Evolutionary conservation across 2,113 vertebrate species (phyloP).

Genomic region (Cervus canadensis): DNA sequence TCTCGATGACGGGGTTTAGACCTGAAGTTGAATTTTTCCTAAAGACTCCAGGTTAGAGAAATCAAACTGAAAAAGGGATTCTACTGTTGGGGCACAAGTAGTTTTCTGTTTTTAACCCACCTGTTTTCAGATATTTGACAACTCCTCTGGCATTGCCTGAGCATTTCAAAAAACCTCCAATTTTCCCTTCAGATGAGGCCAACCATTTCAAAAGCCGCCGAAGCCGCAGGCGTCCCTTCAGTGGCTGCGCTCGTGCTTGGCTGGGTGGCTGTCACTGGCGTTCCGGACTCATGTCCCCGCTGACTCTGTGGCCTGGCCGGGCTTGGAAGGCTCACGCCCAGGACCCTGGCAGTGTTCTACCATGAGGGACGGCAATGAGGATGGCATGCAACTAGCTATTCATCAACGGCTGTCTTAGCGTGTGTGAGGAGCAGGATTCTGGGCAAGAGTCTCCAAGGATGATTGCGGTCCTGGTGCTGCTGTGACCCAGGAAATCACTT

Average conservation of each 20-base stretch:
- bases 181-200: slow-evolving; percentile 29
- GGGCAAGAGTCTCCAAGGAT: background rate
- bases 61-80: slow-evolving; percentile 49
- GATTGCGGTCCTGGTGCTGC: background rate
- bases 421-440: background rate
- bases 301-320: background rate
- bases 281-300: background rate
- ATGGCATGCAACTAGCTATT: background rate
- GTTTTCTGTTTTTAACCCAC: slow-evolving; percentile 44
- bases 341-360: background rate
- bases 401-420: background rate
- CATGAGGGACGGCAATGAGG: background rate
- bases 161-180: slow-evolving; percentile 38
- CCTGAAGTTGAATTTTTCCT: slow-evolving; percentile 56
- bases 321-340: background rate
- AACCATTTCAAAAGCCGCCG: background rate
- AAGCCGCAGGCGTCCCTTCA: background rate
- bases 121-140: slow-evolving; percentile 57
- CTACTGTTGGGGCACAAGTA: slow-evolving; percentile 7
- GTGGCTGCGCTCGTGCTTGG: background rate
- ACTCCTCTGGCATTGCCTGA: slow-evolving; percentile 24
- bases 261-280: background rate
- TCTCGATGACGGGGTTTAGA: slow-evolving; percentile 5
- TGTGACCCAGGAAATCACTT: background rate
- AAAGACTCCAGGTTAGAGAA: slow-evolving; percentile 53